phyloP scores from a whole-genome alignment of 2,888 invertebrate genomes.

The Xestobium rufovillosum region DNA sequence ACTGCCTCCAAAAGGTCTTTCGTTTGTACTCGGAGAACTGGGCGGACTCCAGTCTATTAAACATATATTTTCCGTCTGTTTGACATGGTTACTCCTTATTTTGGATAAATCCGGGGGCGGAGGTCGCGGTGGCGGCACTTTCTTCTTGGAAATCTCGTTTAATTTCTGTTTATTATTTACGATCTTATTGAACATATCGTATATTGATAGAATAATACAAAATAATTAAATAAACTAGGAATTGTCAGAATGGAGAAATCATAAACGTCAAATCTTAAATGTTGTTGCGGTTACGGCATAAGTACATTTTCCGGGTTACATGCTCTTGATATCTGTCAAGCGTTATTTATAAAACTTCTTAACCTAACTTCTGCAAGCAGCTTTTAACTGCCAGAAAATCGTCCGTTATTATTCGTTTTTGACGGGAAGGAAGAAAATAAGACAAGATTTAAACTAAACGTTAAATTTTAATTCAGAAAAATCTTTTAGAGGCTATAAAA shows the following conservation, averaged over 20 bases:
- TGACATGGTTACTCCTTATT: conserved; percentile 36
- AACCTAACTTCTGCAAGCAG: no score
- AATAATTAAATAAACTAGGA: no score
- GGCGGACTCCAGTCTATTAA: conserved; percentile 49
- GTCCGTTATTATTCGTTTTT: no score
- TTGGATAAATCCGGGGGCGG: conserved; percentile 55
- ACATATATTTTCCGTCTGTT: conserved; percentile 39
- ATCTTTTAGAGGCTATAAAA: conserved; percentile 2
- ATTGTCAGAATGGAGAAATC: no score
- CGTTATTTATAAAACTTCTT: no score
- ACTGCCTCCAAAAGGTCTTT: conserved; percentile 38
- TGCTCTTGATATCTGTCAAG: no score
- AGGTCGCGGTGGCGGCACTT: conserved; percentile 64
- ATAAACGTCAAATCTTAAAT: no score
- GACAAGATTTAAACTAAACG: neutral
- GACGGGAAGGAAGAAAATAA: conserved; percentile 1
- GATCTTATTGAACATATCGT: conserved; percentile 1
- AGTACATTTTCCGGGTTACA: no score
- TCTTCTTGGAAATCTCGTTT: conserved; percentile 44
- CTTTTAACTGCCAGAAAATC: no score
- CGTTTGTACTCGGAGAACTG: conserved; percentile 36
- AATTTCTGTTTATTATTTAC: neutral
- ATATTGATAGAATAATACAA: no score
- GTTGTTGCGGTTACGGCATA: no score
- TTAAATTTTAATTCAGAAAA: conserved; percentile 1